These are phyloP conservation scores for Acanthisitta chloris DNA, from an alignment of 2,113 vertebrate genomes.

Conservation along the genomic window DNA sequence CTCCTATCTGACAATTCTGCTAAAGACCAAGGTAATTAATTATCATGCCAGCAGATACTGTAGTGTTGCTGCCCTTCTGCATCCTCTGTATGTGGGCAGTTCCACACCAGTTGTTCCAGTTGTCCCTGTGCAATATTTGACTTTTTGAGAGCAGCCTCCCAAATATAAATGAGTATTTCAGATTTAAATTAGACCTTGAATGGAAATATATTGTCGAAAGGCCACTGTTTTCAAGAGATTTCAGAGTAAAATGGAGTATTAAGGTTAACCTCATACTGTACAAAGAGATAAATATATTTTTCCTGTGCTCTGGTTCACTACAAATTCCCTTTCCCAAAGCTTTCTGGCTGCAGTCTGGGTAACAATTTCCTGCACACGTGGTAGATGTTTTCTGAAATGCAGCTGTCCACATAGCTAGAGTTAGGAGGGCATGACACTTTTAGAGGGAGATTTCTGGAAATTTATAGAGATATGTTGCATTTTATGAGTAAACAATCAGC, in stretches of 20 bases:
- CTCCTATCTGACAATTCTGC: slow-evolving; percentile 1
- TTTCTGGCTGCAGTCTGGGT: neutral
- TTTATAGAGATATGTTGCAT: neutral
- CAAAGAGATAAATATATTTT: neutral
- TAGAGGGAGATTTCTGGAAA: neutral
- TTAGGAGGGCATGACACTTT: neutral
- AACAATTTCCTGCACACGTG: neutral
- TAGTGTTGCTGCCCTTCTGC: neutral
- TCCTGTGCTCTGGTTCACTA: neutral
- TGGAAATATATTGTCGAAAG: neutral
- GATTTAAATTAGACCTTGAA: neutral
- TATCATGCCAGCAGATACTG: neutral
- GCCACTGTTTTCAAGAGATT: neutral
- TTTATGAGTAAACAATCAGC: neutral
- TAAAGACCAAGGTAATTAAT: slow-evolving; percentile 18
- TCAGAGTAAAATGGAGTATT: neutral
- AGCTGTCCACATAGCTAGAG: neutral
- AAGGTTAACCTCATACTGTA: neutral
- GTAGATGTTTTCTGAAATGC: no score
- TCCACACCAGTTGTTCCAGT: neutral
- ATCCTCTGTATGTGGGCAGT: neutral
- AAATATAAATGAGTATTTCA: neutral
- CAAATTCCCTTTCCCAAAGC: neutral
- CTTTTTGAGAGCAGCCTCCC: neutral
- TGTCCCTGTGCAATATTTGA: neutral